These are phyloP conservation scores for Cichladusa arquata DNA, from an alignment of 2,113 vertebrate genomes.

Conservation along the genomic window DNA sequence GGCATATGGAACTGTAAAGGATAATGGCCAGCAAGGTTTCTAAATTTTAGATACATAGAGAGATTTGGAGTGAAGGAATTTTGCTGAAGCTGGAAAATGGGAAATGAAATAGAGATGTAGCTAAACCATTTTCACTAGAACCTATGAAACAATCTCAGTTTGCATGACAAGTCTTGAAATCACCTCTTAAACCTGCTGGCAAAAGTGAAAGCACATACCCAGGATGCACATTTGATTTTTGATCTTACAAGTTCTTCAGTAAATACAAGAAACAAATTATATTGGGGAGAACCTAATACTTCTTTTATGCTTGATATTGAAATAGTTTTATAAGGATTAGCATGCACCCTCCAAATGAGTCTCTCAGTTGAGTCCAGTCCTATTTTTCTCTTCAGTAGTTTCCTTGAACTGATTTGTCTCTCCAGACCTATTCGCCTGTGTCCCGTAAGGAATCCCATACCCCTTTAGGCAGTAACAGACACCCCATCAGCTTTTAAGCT, in stretches of 20 bases:
- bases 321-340: neutral
- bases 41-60: neutral
- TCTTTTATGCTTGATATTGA: neutral
- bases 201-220: neutral
- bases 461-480: neutral
- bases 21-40: neutral
- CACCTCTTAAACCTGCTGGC: neutral
- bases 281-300: neutral
- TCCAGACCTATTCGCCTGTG: neutral
- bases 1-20: neutral
- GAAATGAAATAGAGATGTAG: neutral
- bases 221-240: neutral
- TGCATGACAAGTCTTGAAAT: neutral
- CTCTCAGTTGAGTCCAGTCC: neutral
- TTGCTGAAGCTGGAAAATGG: neutral
- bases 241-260: neutral
- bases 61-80: neutral
- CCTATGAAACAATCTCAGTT: neutral
- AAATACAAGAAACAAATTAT: neutral
- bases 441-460: rapidly evolving
- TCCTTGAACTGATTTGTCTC: neutral
- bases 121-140: neutral
- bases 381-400: neutral
- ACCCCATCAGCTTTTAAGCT: neutral
- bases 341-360: too few relatives aligned